phyloP scores from a whole-genome alignment of 2,888 invertebrate species.

The Polydrusus tereticollis region DNA sequence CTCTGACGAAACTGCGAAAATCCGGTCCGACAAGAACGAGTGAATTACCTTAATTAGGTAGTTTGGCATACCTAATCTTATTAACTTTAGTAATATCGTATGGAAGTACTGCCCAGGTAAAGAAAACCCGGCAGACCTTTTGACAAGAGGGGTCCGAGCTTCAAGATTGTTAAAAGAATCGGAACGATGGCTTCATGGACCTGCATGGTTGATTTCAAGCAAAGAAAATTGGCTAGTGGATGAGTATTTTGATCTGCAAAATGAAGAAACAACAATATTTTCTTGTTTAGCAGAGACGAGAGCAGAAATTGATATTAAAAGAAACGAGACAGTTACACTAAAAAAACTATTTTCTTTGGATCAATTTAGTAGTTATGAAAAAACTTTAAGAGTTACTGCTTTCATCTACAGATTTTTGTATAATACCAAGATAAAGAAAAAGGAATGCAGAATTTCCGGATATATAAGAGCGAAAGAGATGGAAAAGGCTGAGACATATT shows the following conservation, averaged over 20 bases:
- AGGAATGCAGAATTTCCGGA: not conserved
- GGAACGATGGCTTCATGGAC: not conserved
- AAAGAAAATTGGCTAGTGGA: not conserved
- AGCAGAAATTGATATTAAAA: too few species aligned
- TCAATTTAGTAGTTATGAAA: not conserved
- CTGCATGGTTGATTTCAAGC: not conserved
- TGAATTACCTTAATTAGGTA: too few species aligned
- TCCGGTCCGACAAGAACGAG: too few species aligned
- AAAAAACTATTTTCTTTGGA: not conserved
- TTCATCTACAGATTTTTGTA: not conserved
- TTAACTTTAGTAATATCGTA: too few species aligned
- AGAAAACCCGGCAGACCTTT: not conserved
- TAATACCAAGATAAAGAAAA: not conserved
- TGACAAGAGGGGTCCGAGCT: not conserved
- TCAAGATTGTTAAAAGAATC: not conserved
- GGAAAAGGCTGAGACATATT: not conserved
- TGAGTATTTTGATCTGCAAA: not conserved
- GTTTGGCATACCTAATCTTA: too few species aligned
- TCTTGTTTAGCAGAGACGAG: not conserved
- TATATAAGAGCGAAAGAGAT: not conserved
- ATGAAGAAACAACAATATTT: too few species aligned
- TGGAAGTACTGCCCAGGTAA: not conserved
- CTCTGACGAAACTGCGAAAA: too few species aligned
- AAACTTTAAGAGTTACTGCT: too few species aligned
- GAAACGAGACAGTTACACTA: not conserved